These are phyloP conservation scores for Agrilus biguttatus DNA, from an alignment of 2,888 invertebrate genomes.

Conservation along the genomic window DNA sequence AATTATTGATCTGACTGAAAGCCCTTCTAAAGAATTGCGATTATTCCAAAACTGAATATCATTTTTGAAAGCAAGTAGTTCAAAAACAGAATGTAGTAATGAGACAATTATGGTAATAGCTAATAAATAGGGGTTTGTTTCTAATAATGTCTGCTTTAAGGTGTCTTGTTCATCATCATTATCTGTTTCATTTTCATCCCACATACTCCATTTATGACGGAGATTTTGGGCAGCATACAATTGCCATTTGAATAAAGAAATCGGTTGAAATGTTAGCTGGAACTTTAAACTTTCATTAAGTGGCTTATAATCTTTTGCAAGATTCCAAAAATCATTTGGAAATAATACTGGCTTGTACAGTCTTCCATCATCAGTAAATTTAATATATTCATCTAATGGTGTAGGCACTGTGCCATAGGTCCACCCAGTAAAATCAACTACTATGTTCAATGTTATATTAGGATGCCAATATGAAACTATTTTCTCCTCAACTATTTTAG, in stretches of 20 bases:
- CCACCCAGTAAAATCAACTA: conserved; percentile 95
- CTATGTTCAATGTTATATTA: conserved; percentile 88
- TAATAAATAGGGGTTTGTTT: conserved; percentile 91
- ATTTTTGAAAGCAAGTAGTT: conserved; percentile 97
- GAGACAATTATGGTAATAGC: conserved; percentile 85
- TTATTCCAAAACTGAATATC: conserved; percentile 99
- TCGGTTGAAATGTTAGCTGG: conserved; percentile 68
- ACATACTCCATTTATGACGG: conserved; percentile 68
- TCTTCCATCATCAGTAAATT: conserved; percentile 73
- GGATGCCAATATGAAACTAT: conserved; percentile 99
- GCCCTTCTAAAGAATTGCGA: conserved; percentile 87
- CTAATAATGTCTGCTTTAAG: conserved; percentile 84
- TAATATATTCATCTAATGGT: conserved; percentile 83
- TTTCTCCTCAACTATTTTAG: conserved; percentile 70
- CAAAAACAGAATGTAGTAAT: conserved; percentile 92
- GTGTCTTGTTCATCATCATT: conserved; percentile 84
- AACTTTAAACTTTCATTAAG: conserved; percentile 66
- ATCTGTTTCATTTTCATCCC: conserved; percentile 54
- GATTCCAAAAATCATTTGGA: conserved; percentile 98
- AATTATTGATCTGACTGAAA: conserved; percentile 95
- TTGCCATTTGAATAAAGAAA: conserved; percentile 97
- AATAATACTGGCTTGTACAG: conserved; percentile 89
- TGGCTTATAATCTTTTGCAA: conserved; percentile 85
- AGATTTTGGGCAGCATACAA: conserved; percentile 93
- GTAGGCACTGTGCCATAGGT: conserved; percentile 78